Percentiles rank a stretch among this genome's conserved stretches.
These are phyloP conservation scores for Erebia epiphron DNA, from an alignment of 2,888 invertebrate genomes.

Conservation along the genomic window DNA sequence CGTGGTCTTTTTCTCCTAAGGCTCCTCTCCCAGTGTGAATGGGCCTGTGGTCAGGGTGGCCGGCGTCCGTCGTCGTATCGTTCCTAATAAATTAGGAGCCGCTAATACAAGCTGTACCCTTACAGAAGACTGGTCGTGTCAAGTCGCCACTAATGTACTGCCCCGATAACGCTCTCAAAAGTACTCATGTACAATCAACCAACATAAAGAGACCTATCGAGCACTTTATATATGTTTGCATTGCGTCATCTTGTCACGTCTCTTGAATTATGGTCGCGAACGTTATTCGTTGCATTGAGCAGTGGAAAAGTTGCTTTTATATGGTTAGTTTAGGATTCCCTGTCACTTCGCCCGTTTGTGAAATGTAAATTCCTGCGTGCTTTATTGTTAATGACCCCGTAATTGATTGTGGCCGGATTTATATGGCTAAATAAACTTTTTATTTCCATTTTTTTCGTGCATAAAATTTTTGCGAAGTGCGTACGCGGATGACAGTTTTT, in stretches of 20 bases:
- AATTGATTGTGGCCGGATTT: conserved; percentile 69
- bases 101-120: conserved; percentile 78
- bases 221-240: conserved; percentile 35
- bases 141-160: conserved; percentile 78
- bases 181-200: conserved; percentile 63
- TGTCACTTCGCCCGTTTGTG: conserved; percentile 62
- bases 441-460: conserved; percentile 39
- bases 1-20: conserved; percentile 41
- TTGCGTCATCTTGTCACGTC: conserved; percentile 39
- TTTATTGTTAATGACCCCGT: conserved; percentile 67
- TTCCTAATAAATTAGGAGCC: conserved; percentile 81
- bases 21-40: conserved; percentile 70
- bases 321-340: conserved; percentile 70
- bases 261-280: conserved; percentile 41
- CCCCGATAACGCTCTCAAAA: conserved; percentile 77
- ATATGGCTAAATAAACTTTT: conserved; percentile 54
- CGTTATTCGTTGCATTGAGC: conserved; percentile 62
- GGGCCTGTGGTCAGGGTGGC: conserved; percentile 78
- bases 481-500: conserved; percentile 37
- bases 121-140: conserved; percentile 81
- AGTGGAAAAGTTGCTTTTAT: conserved; percentile 68
- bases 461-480: conserved; percentile 49
- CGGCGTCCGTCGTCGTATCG: conserved; percentile 80
- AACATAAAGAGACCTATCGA: conserved; percentile 49
- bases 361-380: conserved; percentile 70